Evolutionary conservation across 2,797 vertebrate species (phyloP), one percentile per base, ranked within the genome.

Genomic region (Neopelma chrysocephalum): DNA sequence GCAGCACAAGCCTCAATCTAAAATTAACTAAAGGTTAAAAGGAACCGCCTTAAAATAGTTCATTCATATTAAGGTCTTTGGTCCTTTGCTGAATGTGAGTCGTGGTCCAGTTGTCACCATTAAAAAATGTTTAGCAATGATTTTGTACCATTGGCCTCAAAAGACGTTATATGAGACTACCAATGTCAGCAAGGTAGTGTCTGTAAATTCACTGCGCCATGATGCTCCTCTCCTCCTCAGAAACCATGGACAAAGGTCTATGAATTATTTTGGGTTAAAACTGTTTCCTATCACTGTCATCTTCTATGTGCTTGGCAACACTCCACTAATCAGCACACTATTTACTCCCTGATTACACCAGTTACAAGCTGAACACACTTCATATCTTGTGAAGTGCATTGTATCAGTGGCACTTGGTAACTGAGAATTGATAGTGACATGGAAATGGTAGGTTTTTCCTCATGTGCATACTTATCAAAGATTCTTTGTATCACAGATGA

Each of bases 401-500:
- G 23, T 87, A 71, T 56, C 60, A 9, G 31, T 54, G 20, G 48
- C 57, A 66, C 60, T 90, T 58, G 68, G 32, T 85, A 56, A 68
- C 64, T 68, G 77, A 77, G 54, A 95, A 94, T 75, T 71, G 60
- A 75, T 50, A 68, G 57, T 50, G 75, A 80, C 82, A 92, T 29
- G 10, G 9, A 92, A 93, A 91, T 81, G 71, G 83, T 71, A 73
- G 45, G 7, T 51, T 93, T 83, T 65, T 70, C 80, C 83, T 82
- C 78, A 45, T 64, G 64, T 0, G 0, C 57, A 47, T 57, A 64
- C 45, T 93, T 92, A 93, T 71, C 78, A 95, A 95, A 95, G 85
- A 75, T 92, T 80, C 89, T 87, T 95, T 95, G 84, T 96, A 96
- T 87, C 68, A 43, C 78, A 90, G 57, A 94, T 86, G 34, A 93